Evolutionary conservation across 2,888 invertebrate species (phyloP), one percentile per base, ranked within the genome.

Genomic region (Callinectes sapidus): DNA sequence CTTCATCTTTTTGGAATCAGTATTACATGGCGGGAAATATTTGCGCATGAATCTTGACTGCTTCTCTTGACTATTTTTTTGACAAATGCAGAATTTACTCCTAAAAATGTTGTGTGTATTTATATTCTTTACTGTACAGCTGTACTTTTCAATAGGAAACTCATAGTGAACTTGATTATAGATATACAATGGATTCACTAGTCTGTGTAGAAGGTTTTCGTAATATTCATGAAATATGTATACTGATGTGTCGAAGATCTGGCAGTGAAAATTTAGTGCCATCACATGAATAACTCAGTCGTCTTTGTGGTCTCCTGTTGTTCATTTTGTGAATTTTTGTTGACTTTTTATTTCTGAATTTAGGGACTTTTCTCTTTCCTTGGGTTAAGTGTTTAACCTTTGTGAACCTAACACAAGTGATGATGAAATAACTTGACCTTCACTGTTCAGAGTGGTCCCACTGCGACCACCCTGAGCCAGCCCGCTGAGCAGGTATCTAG

Each of bases 401-500:
- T 35, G 35, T 81, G 35, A 81, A 81, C 16, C 81, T 81, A 16
- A 32, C 35, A 32, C 35, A 13, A 28, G 81, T 81, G 81, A 14
- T 35, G 77, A 81, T 81, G 81, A 32, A 28, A 91, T 88, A 88
- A 91, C 54, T 42, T 42, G 39, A 28, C 87, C 87, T 92, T 87
- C 90, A 89, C 86, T 85, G 61, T 48, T 93, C 92, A 93, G 92
- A 91, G 90, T 91, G 92, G 89, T n/a, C 89, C 87, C n/a, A 42
- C 92, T 6, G n/a, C 89, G 88, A 42, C 92, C 55, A 91, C 92
- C 35, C 71, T 86, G 90, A 85, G 61, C 89, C 77, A 81, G 81
- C 92, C 92, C 39, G 71, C 88, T 48, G 91, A 93, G 88, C 90
- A 90, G 90, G 91, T 93, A 89, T 88, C 77, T 93, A 93, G 55